phyloP scores from a whole-genome alignment of 2,888 invertebrate species.

The Caenorhabditis uteleia region DNA sequence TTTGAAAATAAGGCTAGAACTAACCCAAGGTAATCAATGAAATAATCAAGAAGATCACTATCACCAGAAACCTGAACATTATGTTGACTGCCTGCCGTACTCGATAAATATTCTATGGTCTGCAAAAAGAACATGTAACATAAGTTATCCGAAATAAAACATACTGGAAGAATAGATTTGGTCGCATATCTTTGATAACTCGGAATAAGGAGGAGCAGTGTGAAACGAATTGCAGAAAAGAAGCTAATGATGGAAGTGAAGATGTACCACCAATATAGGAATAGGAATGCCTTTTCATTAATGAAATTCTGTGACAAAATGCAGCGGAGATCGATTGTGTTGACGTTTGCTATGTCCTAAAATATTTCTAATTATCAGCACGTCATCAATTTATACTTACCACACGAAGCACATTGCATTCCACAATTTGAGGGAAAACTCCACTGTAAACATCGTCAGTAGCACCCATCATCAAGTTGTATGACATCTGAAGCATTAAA shows the following conservation, averaged over 20 bases:
- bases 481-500: conserved; percentile 13
- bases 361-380: not conserved
- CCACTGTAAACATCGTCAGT: conserved; percentile 15
- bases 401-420: conserved; percentile 9
- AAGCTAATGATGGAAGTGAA: conserved; percentile 30
- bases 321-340: conserved; percentile 17
- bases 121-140: not conserved
- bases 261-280: conserved; percentile 50
- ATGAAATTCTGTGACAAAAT: conserved; percentile 46
- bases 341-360: conserved; percentile 11
- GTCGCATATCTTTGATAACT: conserved; percentile 24
- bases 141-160: not conserved
- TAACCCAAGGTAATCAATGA: conserved; percentile 27
- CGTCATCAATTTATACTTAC: conserved; percentile 4
- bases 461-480: conserved; percentile 19
- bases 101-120: conserved; percentile 21
- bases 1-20: not conserved
- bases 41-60: conserved; percentile 13
- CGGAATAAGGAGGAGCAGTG: conserved; percentile 7
- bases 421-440: conserved; percentile 26
- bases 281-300: conserved; percentile 45
- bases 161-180: conserved; percentile 20
- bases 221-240: conserved; percentile 23
- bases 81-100: not conserved
- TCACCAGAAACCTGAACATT: not conserved